These are phyloP conservation scores for Petrocephalus sullivani DNA, from an alignment of 2,797 vertebrate species.

Conservation along the genomic window DNA sequence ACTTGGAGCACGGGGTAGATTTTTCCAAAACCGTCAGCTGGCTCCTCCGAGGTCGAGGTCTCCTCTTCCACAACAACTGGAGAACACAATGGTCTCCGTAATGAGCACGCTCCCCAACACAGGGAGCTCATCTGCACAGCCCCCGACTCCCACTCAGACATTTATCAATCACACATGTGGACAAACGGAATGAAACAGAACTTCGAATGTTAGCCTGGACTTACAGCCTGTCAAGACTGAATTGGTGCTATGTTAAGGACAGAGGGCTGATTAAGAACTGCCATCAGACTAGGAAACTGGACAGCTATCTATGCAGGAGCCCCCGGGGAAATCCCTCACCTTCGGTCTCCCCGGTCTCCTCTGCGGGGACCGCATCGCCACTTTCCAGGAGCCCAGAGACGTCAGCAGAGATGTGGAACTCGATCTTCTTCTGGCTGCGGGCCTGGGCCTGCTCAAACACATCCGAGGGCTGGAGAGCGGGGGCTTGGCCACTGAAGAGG, in stretches of 20 bases:
- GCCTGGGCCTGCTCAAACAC: conserved; percentile 85
- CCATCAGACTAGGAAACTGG: neutral
- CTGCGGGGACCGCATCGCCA: conserved; percentile 35
- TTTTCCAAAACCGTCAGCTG: conserved; percentile 81
- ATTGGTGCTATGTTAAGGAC: neutral
- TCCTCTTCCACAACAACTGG: conserved; percentile 36
- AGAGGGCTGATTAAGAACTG: neutral
- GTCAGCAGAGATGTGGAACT: conserved; percentile 85
- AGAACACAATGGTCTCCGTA: conserved; percentile 8
- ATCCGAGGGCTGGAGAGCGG: conserved; percentile 76
- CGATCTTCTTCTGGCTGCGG: conserved; percentile 79
- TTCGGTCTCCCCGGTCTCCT: conserved; percentile 47
- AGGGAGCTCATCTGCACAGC: neutral
- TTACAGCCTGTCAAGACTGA: neutral
- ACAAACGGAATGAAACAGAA: too few relatives aligned
- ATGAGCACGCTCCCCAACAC: neutral
- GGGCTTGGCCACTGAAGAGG: conserved; percentile 62
- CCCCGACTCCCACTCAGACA: neutral
- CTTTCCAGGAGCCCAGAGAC: conserved; percentile 59
- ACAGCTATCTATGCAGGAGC: neutral
- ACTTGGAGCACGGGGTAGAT: conserved; percentile 73
- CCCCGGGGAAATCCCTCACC: conserved; percentile 52
- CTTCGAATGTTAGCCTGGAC: neutral
- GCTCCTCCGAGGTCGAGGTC: conserved; percentile 28
- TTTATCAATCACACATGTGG: neutral